phyloP scores from a whole-genome alignment of 1,140 invertebrate species.

The Thrips palmi region DNA sequence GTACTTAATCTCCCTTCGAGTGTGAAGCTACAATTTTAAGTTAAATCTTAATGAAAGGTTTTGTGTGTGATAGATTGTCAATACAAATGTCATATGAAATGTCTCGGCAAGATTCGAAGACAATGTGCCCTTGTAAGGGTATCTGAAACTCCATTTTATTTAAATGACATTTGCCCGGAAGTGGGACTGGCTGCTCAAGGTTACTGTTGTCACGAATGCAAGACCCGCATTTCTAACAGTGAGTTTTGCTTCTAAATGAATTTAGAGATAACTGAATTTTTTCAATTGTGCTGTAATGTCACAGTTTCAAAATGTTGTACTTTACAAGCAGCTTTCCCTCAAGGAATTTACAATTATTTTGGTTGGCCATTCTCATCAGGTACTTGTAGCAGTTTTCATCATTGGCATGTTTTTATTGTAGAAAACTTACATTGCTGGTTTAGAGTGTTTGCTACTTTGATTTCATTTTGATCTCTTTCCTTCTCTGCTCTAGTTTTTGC shows the following conservation, averaged over 20 bases:
- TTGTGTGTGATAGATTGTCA: conserved; percentile 34
- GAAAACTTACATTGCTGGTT: too few relatives aligned
- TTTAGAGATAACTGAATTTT: neutral
- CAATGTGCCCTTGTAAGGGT: conserved; percentile 59
- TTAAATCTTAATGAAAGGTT: conserved; percentile 6
- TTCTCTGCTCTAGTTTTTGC: too few relatives aligned
- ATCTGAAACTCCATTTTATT: conserved; percentile 51
- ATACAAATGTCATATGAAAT: conserved; percentile 56
- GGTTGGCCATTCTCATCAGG: conserved; percentile 17
- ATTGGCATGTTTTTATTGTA: too few relatives aligned
- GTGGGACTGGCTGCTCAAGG: conserved; percentile 52
- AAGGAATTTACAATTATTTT: conserved; percentile 19
- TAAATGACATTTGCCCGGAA: conserved; percentile 65
- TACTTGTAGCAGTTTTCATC: conserved; percentile 13
- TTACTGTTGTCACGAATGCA: conserved; percentile 67
- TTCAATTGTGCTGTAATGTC: conserved; percentile 4
- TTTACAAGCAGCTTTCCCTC: conserved; percentile 21
- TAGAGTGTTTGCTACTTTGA: too few relatives aligned
- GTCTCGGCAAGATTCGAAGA: conserved; percentile 46
- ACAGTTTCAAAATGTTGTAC: conserved; percentile 11
- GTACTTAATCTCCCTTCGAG: conserved; percentile 10
- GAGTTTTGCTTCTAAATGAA: conserved; percentile 27
- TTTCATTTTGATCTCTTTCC: too few relatives aligned
- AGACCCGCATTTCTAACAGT: conserved; percentile 51
- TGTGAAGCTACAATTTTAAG: neutral